phyloP scores from a whole-genome alignment of 2,888 invertebrate genomes.

The Scaptomyza tumidula region DNA sequence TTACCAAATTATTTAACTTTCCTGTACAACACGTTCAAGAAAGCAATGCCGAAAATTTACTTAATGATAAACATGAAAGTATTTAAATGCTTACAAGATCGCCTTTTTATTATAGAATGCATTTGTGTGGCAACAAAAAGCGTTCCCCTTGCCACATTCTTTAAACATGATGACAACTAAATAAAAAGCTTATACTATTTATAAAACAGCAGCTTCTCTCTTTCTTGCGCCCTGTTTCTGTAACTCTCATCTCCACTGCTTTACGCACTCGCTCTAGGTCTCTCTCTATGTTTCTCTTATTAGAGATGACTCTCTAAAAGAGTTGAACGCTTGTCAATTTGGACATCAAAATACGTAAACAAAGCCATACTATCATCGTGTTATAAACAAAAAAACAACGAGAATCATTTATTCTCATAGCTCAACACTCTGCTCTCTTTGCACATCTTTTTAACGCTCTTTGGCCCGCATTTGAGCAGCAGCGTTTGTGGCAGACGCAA shows the following conservation, averaged over 20 bases:
- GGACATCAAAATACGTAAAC: slow-evolving; percentile 73
- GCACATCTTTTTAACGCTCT: slow-evolving; percentile 40
- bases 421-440: slow-evolving; percentile 25
- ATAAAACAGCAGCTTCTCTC: slow-evolving; percentile 26
- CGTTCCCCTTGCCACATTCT: slow-evolving; percentile 57
- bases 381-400: slow-evolving; percentile 65
- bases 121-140: slow-evolving; percentile 32
- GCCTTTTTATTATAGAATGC: slow-evolving; percentile 34
- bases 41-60: background rate
- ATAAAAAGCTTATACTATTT: slow-evolving; percentile 62
- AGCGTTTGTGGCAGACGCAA: slow-evolving; percentile 35
- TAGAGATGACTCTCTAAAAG: slow-evolving; percentile 18
- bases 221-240: slow-evolving; percentile 3
- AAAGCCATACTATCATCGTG: slow-evolving; percentile 58
- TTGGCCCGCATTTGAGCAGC: slow-evolving; percentile 55
- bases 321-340: slow-evolving; percentile 32
- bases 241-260: background rate
- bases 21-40: no score
- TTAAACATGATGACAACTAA: slow-evolving; percentile 51
- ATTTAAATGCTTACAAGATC: background rate
- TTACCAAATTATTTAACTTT: no score
- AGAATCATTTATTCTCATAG: slow-evolving; percentile 46
- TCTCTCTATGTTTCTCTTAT: slow-evolving; percentile 15
- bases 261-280: slow-evolving; percentile 6
- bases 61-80: background rate